Conservation (phyloP, 2,113 vertebrate species). For the Physeter macrocephalus region DNA sequence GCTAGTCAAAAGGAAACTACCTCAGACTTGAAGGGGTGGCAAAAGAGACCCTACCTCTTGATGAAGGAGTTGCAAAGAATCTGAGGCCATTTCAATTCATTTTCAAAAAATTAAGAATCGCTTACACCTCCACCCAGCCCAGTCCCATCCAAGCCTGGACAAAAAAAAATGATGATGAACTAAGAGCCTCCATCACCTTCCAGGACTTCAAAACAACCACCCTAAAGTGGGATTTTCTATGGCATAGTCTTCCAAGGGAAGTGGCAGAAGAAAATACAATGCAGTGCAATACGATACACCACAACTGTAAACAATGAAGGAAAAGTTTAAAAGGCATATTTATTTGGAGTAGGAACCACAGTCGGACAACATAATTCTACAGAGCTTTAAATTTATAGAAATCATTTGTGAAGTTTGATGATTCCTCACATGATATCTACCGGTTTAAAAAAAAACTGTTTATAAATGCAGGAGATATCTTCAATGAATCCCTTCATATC, state of each 20-base stretch:
- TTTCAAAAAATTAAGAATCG: neutral
- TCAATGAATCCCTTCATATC: neutral
- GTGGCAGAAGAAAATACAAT: neutral
- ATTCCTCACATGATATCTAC: neutral
- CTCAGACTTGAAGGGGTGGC: neutral
- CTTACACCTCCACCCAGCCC: neutral
- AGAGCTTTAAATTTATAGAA: neutral
- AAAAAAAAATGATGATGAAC: neutral
- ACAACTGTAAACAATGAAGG: neutral
- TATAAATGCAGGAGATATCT: neutral
- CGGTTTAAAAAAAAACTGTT: neutral
- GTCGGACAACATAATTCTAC: neutral
- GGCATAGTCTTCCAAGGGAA: neutral
- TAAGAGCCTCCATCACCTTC: neutral
- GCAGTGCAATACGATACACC: neutral
- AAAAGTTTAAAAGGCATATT: neutral
- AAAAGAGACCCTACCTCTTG: neutral
- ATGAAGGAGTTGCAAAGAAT: neutral
- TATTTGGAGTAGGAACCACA: neutral
- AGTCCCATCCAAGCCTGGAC: neutral
- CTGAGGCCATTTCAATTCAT: neutral
- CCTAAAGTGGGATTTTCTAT: neutral
- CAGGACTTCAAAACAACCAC: neutral
- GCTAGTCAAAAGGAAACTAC: neutral
- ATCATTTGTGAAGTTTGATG: neutral